These are phyloP conservation scores for Dipodomys spectabilis DNA, from an alignment of 2,113 vertebrate genomes.

Conservation along the genomic window DNA sequence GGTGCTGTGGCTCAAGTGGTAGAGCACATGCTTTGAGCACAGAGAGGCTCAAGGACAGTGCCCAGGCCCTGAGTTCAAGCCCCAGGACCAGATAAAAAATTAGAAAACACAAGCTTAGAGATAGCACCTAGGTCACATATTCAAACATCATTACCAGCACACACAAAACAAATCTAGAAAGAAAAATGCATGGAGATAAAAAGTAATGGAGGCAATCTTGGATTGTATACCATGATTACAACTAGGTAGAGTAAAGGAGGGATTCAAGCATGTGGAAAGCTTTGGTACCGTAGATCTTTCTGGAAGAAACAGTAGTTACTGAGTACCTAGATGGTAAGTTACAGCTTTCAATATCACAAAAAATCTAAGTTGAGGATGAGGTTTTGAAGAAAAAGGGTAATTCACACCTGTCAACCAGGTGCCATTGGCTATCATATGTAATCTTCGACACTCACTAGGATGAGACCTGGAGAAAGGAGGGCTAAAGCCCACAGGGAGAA, in stretches of 20 bases:
- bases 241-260: not conserved
- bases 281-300: not conserved
- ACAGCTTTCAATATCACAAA: not conserved
- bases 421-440: too few species aligned
- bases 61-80: too few species aligned
- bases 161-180: not conserved
- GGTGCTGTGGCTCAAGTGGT: too few species aligned
- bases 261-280: conserved; percentile 3
- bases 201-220: not conserved
- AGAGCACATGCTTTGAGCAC: too few species aligned
- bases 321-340: not conserved
- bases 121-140: too few species aligned
- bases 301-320: not conserved
- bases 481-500: too few species aligned
- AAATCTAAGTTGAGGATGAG: not conserved
- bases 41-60: too few species aligned
- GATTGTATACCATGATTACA: conserved; percentile 28
- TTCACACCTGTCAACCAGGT: not conserved
- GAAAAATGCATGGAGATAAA: not conserved
- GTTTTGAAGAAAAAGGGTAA: conserved; percentile 18
- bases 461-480: too few species aligned
- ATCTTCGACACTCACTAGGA: too few species aligned
- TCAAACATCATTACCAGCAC: too few species aligned
- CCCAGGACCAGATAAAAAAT: too few species aligned
- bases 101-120: too few species aligned